A percentile compares a stretch with the other conserved stretches of the same genome.
These are phyloP conservation scores for Thunnus maccoyii DNA, from an alignment of 2,113 vertebrate species.

Conservation along the genomic window DNA sequence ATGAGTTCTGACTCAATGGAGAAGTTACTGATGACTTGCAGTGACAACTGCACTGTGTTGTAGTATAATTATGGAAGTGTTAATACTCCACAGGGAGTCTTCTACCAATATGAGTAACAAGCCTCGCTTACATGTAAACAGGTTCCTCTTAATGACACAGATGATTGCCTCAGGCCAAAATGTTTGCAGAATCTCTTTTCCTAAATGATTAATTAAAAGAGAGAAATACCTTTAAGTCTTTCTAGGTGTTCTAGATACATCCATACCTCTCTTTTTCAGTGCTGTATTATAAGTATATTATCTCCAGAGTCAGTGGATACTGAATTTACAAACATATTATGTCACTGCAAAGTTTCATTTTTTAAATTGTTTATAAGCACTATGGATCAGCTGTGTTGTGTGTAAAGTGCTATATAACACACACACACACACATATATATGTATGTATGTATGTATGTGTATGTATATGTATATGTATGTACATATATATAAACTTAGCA, in stretches of 20 bases:
- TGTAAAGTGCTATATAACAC: too few species aligned
- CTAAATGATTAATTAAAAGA: conserved; percentile 34
- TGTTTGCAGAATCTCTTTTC: conserved; percentile 9
- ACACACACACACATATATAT: too few species aligned
- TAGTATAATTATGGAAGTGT: background rate
- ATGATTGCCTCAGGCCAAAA: conserved; percentile 10
- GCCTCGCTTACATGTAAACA: conserved; percentile 11
- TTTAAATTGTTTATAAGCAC: too few species aligned
- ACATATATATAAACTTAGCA: too few species aligned
- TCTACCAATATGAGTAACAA: conserved; percentile 15
- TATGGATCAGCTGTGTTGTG: too few species aligned
- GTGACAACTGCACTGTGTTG: too few species aligned
- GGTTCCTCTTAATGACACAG: background rate
- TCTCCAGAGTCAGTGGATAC: background rate
- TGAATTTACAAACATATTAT: background rate
- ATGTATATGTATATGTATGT: too few species aligned
- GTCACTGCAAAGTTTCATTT: background rate
- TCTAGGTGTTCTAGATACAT: background rate
- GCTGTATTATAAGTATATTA: background rate
- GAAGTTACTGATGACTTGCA: too few species aligned
- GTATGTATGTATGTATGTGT: too few species aligned
- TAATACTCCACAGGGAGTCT: background rate
- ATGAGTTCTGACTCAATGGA: too few species aligned
- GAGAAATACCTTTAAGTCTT: background rate
- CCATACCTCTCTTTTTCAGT: background rate